Conservation (phyloP, 1,140 invertebrate genomes). For the Parapsyche elsis region DNA sequence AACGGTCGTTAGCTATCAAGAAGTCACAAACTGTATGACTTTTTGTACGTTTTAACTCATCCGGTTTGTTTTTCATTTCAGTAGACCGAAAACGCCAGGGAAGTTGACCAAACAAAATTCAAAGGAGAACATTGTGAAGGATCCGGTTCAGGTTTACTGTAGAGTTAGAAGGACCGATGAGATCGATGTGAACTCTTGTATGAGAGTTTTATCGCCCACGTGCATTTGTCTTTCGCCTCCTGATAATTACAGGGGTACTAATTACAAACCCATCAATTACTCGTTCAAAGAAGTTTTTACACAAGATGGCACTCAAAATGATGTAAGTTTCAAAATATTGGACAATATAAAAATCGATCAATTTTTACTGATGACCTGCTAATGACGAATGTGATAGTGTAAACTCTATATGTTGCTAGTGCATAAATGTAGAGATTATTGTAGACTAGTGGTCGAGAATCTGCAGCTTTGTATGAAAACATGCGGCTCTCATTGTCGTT, state of each 20-base stretch:
- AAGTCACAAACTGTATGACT: neutral
- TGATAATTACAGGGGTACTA: slow-evolving; percentile 70
- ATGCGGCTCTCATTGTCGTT: too few relatives aligned
- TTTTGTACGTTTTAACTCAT: neutral
- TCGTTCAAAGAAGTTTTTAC: slow-evolving; percentile 89
- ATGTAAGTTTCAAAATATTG: slow-evolving; percentile 66
- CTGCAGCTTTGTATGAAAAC: too few relatives aligned
- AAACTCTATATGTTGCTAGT: too few relatives aligned
- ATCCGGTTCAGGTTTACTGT: slow-evolving; percentile 51
- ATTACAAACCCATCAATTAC: slow-evolving; percentile 78
- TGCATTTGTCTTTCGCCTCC: slow-evolving; percentile 77
- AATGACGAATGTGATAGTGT: too few relatives aligned
- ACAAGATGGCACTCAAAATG: slow-evolving; percentile 79
- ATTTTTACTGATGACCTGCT: too few relatives aligned
- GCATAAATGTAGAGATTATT: too few relatives aligned
- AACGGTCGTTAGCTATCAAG: neutral
- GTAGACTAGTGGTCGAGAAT: too few relatives aligned
- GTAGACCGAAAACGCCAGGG: slow-evolving; percentile 46
- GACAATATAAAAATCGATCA: too few relatives aligned
- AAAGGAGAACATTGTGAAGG: slow-evolving; percentile 44
- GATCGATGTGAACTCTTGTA: slow-evolving; percentile 66
- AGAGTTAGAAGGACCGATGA: slow-evolving; percentile 31
- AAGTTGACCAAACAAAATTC: slow-evolving; percentile 42
- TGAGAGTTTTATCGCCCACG: slow-evolving; percentile 78
- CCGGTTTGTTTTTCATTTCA: neutral